phyloP scores from a whole-genome alignment of 2,797 vertebrate species.

The Yasuhikotakia modesta region DNA sequence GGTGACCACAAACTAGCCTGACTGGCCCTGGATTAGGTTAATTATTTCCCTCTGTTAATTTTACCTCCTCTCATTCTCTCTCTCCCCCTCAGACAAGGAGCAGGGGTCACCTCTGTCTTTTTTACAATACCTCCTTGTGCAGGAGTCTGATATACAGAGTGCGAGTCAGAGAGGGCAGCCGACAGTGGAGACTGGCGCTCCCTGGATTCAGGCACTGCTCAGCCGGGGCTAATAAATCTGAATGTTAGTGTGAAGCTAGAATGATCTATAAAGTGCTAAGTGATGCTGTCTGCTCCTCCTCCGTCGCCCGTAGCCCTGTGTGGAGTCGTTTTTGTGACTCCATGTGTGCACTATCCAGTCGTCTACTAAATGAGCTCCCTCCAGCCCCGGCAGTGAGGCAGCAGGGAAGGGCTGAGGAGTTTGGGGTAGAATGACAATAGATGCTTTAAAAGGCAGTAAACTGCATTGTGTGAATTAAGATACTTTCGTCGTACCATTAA shows the following conservation, averaged over 20 bases:
- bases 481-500: constrained; percentile 12
- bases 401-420: constrained; percentile 31
- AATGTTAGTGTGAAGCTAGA: constrained; percentile 57
- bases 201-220: constrained; percentile 40
- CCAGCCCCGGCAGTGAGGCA: constrained; percentile 22
- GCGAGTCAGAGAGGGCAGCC: constrained; percentile 42
- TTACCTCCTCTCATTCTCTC: constrained; percentile 57
- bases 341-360: constrained; percentile 25
- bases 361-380: constrained; percentile 42
- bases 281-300: constrained; percentile 55
- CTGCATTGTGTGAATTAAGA: constrained; percentile 30
- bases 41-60: constrained; percentile 83
- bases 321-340: constrained; percentile 42
- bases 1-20: constrained; percentile 75
- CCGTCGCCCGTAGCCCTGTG: constrained; percentile 27
- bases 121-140: constrained; percentile 55
- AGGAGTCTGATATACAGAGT: constrained; percentile 54
- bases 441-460: constrained; percentile 40
- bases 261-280: constrained; percentile 61
- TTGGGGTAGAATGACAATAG: constrained; percentile 42
- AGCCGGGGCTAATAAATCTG: constrained; percentile 53
- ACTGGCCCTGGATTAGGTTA: constrained; percentile 78
- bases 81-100: constrained; percentile 51
- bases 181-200: constrained; percentile 43
- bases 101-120: constrained; percentile 56